Base-by-base conservation (phyloP, 2,113 vertebrate species). In the Cranoglanis bouderius region DNA sequence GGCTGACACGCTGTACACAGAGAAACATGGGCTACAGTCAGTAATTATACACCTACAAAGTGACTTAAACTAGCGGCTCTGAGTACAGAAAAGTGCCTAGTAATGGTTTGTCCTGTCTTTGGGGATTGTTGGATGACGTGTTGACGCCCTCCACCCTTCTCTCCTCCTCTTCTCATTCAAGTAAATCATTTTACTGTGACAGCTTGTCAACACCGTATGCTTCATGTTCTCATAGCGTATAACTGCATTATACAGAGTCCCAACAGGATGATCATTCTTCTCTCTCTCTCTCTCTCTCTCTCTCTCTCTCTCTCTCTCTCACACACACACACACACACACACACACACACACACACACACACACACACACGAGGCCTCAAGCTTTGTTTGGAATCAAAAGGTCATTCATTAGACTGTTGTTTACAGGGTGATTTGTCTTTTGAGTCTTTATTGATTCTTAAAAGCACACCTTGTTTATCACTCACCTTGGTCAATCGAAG, bases 121-220 rank as follows among this genome's bases (percentile, higher is more conserved):
- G 65, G 13, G 24, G 32, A 72, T 81, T 40, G 26, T 74, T 40
- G 53, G 21, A 85, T 4, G 38, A 29, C 5, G 35, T 61, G 40
- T 46, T 63, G n/a, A 40, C 8, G 51, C 24, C 21, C 72, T 21
- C 89, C 91, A 75, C 87, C 49, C 51, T 88, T 87, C 53, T 89
- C 43, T 87, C 86, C 40, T 92, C 18, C 35, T n/a, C 26, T 59
- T 61, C 46, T 82, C 46, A 91, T 93, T 93, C 93, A 92, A 93
- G 92, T 94, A 93, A 91, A 94, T 95, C 93, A 94, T 90, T 89
- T 90, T 89, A 91, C 91, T 86, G 78, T 61, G 91, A 93, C 94
- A 94, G 93, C 93, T 80, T 93, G 93, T 93, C 89, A 80, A 88
- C 93, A 86, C 49, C 82, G 26, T 84, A 89, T 78, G 87, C 93